These are phyloP conservation scores for Agrypnia vestita DNA, from an alignment of 1,140 invertebrate species.

Conservation along the genomic window DNA sequence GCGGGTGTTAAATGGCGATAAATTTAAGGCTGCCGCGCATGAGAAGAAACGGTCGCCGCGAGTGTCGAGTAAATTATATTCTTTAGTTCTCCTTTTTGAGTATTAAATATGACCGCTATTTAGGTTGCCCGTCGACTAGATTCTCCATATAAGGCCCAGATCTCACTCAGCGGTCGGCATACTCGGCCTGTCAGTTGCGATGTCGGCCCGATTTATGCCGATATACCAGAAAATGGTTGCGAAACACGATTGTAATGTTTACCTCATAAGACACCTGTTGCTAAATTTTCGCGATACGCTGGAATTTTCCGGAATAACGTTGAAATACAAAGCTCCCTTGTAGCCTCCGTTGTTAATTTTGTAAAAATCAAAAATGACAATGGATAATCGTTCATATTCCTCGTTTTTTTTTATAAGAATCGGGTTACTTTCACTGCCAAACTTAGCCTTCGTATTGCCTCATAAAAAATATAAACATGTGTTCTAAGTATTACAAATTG, in stretches of 20 bases:
- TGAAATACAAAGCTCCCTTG: neutral
- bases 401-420: no score
- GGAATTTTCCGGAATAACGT: neutral
- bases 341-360: no score
- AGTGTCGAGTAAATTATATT: conserved; percentile 23
- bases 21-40: conserved; percentile 10
- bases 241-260: conserved; percentile 41
- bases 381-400: no score
- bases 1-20: neutral
- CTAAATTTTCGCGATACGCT: neutral
- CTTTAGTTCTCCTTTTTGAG: conserved; percentile 46
- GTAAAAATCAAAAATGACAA: no score
- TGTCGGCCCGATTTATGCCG: conserved; percentile 38
- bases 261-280: conserved; percentile 36
- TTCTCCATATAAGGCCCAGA: conserved; percentile 54
- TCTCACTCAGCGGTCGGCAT: conserved; percentile 40
- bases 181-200: conserved; percentile 10
- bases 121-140: conserved; percentile 57
- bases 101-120: conserved; percentile 48
- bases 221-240: conserved; percentile 39
- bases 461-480: no score
- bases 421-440: no score
- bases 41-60: neutral
- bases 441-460: no score
- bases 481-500: no score